phyloP scores from a whole-genome alignment of 2,888 invertebrate species.

The Himalopsyche tibetana region DNA sequence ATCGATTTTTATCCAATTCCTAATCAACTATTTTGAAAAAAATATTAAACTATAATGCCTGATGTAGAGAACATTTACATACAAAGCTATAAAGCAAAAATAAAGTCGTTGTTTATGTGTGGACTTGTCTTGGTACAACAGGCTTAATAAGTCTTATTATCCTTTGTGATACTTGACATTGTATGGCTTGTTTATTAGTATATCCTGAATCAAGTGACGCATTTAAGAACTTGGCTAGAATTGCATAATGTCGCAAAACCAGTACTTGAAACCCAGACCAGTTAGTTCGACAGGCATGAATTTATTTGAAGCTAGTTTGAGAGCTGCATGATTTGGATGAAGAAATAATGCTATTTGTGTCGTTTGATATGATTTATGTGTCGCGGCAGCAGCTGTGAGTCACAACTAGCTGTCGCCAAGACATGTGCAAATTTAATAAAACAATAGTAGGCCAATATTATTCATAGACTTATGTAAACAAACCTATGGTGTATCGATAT shows the following conservation, averaged over 20 bases:
- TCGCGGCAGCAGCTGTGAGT: slow-evolving; percentile 34
- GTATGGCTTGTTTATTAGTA: slow-evolving; percentile 21
- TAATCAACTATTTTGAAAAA: no score
- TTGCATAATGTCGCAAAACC: slow-evolving; percentile 34
- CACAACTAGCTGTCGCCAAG: slow-evolving; percentile 34
- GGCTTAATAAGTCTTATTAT: no score
- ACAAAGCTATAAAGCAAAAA: no score
- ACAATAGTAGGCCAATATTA: slow-evolving; percentile 12
- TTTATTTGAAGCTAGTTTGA: slow-evolving; percentile 22
- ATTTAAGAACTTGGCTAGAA: slow-evolving; percentile 25
- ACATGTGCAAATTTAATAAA: slow-evolving; percentile 30
- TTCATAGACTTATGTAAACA: slow-evolving; percentile 1
- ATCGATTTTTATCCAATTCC: no score
- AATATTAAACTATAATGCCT: no score
- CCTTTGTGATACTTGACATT: not conserved
- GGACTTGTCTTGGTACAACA: no score
- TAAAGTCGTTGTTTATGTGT: no score
- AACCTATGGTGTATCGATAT: not conserved
- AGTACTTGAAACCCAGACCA: slow-evolving; percentile 18
- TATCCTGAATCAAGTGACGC: slow-evolving; percentile 21
- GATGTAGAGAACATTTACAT: no score
- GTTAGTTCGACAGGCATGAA: slow-evolving; percentile 26
- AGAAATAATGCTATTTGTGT: slow-evolving; percentile 28
- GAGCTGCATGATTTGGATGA: slow-evolving; percentile 27
- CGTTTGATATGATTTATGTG: slow-evolving; percentile 30